Evolutionary conservation across 2,113 vertebrate species (phyloP), one percentile per base, ranked within the genome.

Genomic region (Sarotherodon lohbergeri): DNA sequence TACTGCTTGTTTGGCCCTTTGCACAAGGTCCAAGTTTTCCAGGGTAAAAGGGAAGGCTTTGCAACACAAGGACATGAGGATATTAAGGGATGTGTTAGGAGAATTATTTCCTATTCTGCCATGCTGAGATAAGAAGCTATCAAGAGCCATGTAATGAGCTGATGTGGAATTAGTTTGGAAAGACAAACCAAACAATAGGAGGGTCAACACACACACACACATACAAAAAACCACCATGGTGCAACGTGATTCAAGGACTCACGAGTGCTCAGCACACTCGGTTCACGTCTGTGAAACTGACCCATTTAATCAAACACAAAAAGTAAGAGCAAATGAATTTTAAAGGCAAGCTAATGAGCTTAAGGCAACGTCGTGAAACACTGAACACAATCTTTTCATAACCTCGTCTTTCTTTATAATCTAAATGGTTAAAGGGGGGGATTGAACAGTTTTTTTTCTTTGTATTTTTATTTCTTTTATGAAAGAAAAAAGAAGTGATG

Each of bases 91-190:
- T 39, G 39, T 76, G 19, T 22, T 68, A 48, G 22, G 32, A 41
- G 78, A 85, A 80, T 80, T 50, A 86, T 80, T 81, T 90, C 29
- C 63, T 13, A 36, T 84, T 80, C 83, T 90, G 90, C 68, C n/a
- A 10, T 9, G n/a, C 36, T 13, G 82, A 73, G 89, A 92, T 93
- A 93, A 93, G 87, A 73, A 57, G 56, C 7, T 39, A 88, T 90
- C 71, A 39, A n/a, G 54, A 66, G 66, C 46, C 82, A 50, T 81
- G 68, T 94, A 90, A 91, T 92, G 83, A 93, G 89, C 83, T 90
- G 88, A 84, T 86, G 85, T 71, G 82, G 90, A 89, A 90, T 93
- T 85, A 91, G 85, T 86, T 78, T 78, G 81, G 84, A 52, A 80
- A 80, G 87, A 76, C 32, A 10, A 54, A 48, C 16, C 2, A 8